Evolutionary conservation across 1,140 invertebrate genomes (phyloP).

Genomic region (Pemphigus obesinymphae): DNA sequence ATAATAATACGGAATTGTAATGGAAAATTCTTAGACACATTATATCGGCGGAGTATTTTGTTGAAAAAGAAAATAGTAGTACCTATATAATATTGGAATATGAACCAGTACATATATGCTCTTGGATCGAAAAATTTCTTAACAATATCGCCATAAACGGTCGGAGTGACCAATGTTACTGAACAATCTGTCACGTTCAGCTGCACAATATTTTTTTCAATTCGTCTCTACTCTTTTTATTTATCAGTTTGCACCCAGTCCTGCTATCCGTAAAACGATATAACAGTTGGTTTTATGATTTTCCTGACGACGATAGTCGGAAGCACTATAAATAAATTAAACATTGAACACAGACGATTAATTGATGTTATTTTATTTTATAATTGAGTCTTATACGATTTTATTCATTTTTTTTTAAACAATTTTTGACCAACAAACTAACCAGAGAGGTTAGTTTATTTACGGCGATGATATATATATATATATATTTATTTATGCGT

Average conservation of each 20-base stretch:
- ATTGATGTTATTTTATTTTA: background rate
- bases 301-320: background rate
- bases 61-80: too few species aligned
- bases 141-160: constrained; percentile 1
- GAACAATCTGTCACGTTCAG: constrained; percentile 23
- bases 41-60: background rate
- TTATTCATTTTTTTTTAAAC: too few species aligned
- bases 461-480: too few species aligned
- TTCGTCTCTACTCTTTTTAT: background rate
- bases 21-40: background rate
- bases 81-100: background rate
- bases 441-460: too few species aligned
- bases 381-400: too few species aligned
- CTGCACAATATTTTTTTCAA: constrained; percentile 14
- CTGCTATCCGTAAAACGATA: background rate
- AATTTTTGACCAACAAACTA: too few species aligned
- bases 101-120: constrained; percentile 1
- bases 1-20: too few species aligned
- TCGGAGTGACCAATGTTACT: background rate
- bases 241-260: too few species aligned
- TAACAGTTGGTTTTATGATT: background rate
- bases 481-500: too few species aligned
- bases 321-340: background rate
- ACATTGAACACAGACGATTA: background rate
- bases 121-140: background rate